Evolutionary conservation across 2,888 invertebrate species (phyloP), one percentile per base, ranked within the genome.

Genomic region (Mimumesa dahlbomi): DNA sequence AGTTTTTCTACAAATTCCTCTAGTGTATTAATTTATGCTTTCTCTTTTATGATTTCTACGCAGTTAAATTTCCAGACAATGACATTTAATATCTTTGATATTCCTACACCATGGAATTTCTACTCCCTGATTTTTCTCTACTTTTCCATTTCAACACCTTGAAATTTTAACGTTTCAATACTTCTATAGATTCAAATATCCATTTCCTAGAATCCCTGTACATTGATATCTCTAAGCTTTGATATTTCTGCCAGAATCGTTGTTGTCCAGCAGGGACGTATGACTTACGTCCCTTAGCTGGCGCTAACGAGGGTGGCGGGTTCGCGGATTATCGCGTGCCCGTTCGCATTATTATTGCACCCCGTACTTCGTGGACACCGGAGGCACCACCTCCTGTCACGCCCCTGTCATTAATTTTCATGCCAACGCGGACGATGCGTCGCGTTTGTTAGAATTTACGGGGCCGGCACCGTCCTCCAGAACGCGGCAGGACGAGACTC

Each of bases 351-450:
- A 84, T 84, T 79, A 78, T 75, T 69, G 63, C 64, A 49, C 52
- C 59, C 14, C 25, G 9, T 21, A 68, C 73, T 62, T 64, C 59
- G 31, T 57, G 50, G 49, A 58, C 42, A 61, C 73, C 66, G 69
- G 54, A 62, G 68, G 57, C 38, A 61, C 58, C 68, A 61, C 73
- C 66, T 48, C 53, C 67, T 61, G 82, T 83, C 84, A 81, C 79
- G 85, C 82, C 81, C 66, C 71, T 78, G 83, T 83, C 85, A 86
- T 86, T 86, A 86, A 86, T 86, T 86, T 86, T 86, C 86, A 86
- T 85, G 83, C 85, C 71, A 72, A 79, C n/a, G 67, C 69, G 77
- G 72, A 77, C 84, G 81, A 81, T 78, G 80, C 82, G 82, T 75
- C 82, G 82, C 80, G 83, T 82, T 85, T 77, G 81, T 75, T 84